A percentile compares a stretch with the other conserved stretches of the same genome.
Conservation (phyloP, 2,797 vertebrate genomes). For the Acridotheres tristis region DNA sequence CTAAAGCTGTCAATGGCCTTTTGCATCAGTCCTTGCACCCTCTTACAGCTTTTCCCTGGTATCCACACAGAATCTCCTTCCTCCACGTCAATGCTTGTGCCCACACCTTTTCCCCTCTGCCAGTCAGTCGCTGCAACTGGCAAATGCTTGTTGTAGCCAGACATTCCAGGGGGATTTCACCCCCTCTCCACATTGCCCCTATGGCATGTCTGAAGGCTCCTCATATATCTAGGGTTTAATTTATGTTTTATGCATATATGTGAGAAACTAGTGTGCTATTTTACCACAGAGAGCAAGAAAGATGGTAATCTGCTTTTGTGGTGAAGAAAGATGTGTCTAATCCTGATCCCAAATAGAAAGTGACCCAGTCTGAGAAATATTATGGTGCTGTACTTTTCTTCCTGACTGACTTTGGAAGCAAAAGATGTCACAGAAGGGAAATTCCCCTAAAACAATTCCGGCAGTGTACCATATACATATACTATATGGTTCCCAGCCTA, state of each 20-base stretch:
- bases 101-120: background rate
- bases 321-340: background rate
- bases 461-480: background rate
- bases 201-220: fast-evolving
- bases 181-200: background rate
- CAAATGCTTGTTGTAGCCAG: background rate
- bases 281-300: background rate
- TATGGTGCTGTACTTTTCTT: background rate
- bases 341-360: background rate
- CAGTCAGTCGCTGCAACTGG: background rate
- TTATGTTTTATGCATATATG: background rate
- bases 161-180: background rate
- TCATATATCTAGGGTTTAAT: background rate
- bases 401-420: background rate
- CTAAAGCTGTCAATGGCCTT: background rate
- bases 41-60: background rate
- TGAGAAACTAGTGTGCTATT: background rate
- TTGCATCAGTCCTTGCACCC: background rate
- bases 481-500: background rate
- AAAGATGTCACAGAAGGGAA: background rate
- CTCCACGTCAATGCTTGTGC: background rate
- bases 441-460: background rate
- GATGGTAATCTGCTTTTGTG: background rate
- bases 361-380: background rate
- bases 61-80: background rate